phyloP scores from a whole-genome alignment of 1,140 invertebrate species.

The Wasmannia auropunctata region DNA sequence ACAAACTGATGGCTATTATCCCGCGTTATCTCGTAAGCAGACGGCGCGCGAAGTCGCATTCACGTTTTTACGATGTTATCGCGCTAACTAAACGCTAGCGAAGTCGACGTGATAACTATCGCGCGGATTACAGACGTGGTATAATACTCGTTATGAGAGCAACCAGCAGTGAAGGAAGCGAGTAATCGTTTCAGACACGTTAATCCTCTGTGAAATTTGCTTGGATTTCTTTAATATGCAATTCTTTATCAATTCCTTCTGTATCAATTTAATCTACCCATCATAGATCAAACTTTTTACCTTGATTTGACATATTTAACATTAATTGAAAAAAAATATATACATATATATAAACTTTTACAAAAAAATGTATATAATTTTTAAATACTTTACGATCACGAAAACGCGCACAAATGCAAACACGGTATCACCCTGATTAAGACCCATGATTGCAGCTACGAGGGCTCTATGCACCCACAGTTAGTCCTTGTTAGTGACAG shows the following conservation, averaged over 20 bases:
- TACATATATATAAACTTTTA: background rate
- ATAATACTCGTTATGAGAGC: background rate
- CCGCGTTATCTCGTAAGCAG: background rate
- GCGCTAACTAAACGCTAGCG: slow-evolving; percentile 29
- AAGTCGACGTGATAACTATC: slow-evolving; percentile 28
- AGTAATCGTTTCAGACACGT: background rate
- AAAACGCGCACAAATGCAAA: background rate
- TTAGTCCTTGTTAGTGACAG: slow-evolving; percentile 81
- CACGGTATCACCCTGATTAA: slow-evolving; percentile 17
- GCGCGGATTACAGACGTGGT: slow-evolving; percentile 3
- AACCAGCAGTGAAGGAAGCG: background rate
- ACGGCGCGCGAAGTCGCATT: background rate
- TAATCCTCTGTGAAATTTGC: background rate
- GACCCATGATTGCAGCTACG: slow-evolving; percentile 19
- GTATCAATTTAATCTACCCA: background rate
- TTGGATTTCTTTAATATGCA: background rate
- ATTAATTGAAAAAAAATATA: background rate
- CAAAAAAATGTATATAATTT: background rate
- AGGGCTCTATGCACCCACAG: slow-evolving; percentile 52
- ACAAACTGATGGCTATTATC: slow-evolving; percentile 15
- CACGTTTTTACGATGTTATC: slow-evolving; percentile 16
- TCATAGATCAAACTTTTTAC: background rate
- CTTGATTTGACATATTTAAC: background rate
- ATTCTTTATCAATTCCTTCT: background rate
- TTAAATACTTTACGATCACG: background rate